Percentiles rank a stretch among this genome's conserved stretches.
These are phyloP conservation scores for Rhegmatorhina hoffmannsi DNA, from an alignment of 2,113 vertebrate genomes.

Conservation along the genomic window DNA sequence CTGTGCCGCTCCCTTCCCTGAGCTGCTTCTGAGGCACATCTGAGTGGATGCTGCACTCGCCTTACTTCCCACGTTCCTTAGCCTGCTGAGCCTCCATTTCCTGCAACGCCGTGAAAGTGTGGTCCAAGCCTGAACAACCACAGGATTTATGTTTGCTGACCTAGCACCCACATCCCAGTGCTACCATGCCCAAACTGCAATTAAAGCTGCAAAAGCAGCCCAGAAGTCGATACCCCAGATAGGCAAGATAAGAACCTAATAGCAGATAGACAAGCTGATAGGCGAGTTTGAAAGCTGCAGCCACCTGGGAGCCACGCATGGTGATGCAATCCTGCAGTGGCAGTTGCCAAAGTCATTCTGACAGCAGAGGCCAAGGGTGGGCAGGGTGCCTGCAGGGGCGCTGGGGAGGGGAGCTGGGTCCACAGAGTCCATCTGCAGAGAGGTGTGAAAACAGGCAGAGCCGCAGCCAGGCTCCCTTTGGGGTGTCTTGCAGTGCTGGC, in stretches of 20 bases:
- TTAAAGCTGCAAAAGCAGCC: neutral
- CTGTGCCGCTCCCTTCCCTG: neutral
- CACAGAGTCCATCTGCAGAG: neutral
- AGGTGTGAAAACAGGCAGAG: constrained; percentile 48
- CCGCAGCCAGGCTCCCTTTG: constrained; percentile 29
- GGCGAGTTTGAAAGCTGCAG: constrained; percentile 27
- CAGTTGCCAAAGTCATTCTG: constrained; percentile 30
- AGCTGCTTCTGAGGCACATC: neutral
- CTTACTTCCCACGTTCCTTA: neutral
- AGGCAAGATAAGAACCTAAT: neutral
- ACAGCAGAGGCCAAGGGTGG: constrained; percentile 5
- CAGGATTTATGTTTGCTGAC: neutral
- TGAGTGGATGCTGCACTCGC: neutral
- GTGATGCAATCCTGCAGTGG: constrained; percentile 47
- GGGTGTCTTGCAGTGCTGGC: constrained; percentile 1
- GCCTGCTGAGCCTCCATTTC: neutral
- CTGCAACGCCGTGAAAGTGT: rapidly evolving
- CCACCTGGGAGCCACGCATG: constrained; percentile 2
- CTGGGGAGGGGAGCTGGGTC: neutral
- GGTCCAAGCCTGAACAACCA: neutral
- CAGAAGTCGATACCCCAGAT: neutral
- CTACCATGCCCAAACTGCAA: neutral
- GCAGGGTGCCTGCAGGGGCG: constrained; percentile 1
- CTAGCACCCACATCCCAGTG: neutral
- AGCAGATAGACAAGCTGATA: neutral